Evolutionary conservation across 2,888 invertebrate species (phyloP).

Genomic region (Hemistola chrysoprasaria): DNA sequence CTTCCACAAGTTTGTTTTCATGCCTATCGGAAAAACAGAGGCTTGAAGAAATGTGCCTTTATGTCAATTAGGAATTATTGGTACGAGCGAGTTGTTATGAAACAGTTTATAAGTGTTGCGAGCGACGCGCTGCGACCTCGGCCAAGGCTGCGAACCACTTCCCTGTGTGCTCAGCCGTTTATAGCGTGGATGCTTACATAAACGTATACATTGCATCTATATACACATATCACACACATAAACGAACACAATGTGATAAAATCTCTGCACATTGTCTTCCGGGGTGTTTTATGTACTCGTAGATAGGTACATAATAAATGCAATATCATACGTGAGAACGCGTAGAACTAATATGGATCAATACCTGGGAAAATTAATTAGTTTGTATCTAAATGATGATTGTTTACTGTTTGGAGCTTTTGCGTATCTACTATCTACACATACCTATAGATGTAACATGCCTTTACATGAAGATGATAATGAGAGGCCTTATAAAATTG

Average conservation of each 20-base stretch:
- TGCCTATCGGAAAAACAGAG: conserved; percentile 25
- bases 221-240: conserved; percentile 13
- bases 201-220: conserved; percentile 38
- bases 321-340: neutral
- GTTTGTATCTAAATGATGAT: too few relatives aligned
- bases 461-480: too few relatives aligned
- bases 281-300: conserved; percentile 34
- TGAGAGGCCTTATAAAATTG: too few relatives aligned
- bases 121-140: conserved; percentile 74
- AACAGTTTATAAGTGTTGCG: conserved; percentile 71
- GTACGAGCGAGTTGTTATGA: conserved; percentile 57
- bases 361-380: too few relatives aligned
- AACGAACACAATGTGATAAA: conserved; percentile 38
- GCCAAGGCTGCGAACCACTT: conserved; percentile 76
- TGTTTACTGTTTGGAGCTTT: too few relatives aligned
- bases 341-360: too few relatives aligned
- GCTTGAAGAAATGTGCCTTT: conserved; percentile 32
- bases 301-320: too few relatives aligned
- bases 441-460: too few relatives aligned
- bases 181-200: conserved; percentile 54
- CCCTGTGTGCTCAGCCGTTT: conserved; percentile 73
- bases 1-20: conserved; percentile 37
- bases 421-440: too few relatives aligned
- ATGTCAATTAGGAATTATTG: conserved; percentile 36
- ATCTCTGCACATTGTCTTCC: conserved; percentile 45